Conservation (phyloP, 2,797 vertebrate genomes). For the Acanthiza pusilla region DNA sequence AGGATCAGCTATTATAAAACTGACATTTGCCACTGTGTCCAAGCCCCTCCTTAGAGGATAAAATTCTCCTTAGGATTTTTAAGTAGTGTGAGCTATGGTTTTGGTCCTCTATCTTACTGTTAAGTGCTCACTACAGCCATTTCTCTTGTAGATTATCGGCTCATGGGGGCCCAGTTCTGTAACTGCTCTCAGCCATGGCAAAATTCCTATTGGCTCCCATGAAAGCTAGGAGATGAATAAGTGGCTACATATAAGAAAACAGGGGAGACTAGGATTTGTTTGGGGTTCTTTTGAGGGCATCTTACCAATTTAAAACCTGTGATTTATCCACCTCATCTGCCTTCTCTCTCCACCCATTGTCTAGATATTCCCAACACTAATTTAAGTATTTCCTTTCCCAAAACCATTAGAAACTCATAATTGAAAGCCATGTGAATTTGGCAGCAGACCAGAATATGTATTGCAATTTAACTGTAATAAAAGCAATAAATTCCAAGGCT, state of each 20-base stretch:
- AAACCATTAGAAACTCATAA: background rate
- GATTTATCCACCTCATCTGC: background rate
- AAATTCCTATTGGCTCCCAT: background rate
- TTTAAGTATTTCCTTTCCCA: background rate
- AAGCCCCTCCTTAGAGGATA: background rate
- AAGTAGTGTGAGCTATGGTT: background rate
- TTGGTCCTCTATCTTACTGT: background rate
- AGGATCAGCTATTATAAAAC: background rate
- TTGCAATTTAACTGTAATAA: background rate
- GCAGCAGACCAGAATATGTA: background rate
- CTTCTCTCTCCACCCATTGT: background rate
- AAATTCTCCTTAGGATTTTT: background rate
- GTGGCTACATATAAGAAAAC: background rate
- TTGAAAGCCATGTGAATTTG: background rate
- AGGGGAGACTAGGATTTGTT: background rate
- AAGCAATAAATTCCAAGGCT: background rate
- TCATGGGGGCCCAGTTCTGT: background rate
- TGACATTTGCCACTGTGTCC: background rate
- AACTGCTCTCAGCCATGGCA: background rate
- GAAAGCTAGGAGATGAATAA: background rate
- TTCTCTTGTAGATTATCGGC: background rate
- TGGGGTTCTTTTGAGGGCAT: background rate
- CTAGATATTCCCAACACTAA: background rate
- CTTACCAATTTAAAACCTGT: background rate
- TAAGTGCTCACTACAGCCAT: background rate